These are phyloP conservation scores for Lepidurus arcticus DNA, from an alignment of 1,140 invertebrate genomes.

Conservation along the genomic window DNA sequence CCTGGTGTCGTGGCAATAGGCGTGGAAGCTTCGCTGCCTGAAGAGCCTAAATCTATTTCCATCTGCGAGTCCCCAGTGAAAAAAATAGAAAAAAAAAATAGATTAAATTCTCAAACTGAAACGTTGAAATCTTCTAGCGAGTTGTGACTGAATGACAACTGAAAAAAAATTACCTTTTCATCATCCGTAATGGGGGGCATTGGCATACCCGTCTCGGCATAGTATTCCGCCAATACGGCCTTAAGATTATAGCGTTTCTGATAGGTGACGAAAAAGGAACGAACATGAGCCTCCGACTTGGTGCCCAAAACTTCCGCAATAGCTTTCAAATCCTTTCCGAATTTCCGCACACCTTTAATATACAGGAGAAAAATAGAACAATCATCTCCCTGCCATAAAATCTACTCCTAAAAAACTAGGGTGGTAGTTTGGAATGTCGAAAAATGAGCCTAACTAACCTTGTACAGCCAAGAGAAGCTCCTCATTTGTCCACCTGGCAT, in stretches of 20 bases:
- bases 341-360: constrained; percentile 67
- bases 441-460: constrained; percentile 48
- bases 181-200: constrained; percentile 46
- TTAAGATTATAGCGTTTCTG: constrained; percentile 84
- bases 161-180: constrained; percentile 43
- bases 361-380: constrained; percentile 32
- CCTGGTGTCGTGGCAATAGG: neutral
- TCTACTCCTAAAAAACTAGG: neutral
- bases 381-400: neutral
- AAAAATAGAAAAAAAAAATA: no score
- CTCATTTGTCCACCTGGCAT: constrained; percentile 86
- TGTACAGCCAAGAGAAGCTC: constrained; percentile 85
- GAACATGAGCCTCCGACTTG: constrained; percentile 86
- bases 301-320: constrained; percentile 93
- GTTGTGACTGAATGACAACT: neutral
- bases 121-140: neutral
- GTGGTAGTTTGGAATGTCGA: neutral
- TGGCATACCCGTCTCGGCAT: constrained; percentile 63
- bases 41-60: constrained; percentile 14
- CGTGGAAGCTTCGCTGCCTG: neutral
- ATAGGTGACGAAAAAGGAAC: constrained; percentile 85
- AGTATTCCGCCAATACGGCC: constrained; percentile 79
- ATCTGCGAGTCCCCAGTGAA: neutral
- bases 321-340: constrained; percentile 91
- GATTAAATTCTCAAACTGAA: no score